phyloP scores from a whole-genome alignment of 2,797 vertebrate species.

The Caiman crocodilus region DNA sequence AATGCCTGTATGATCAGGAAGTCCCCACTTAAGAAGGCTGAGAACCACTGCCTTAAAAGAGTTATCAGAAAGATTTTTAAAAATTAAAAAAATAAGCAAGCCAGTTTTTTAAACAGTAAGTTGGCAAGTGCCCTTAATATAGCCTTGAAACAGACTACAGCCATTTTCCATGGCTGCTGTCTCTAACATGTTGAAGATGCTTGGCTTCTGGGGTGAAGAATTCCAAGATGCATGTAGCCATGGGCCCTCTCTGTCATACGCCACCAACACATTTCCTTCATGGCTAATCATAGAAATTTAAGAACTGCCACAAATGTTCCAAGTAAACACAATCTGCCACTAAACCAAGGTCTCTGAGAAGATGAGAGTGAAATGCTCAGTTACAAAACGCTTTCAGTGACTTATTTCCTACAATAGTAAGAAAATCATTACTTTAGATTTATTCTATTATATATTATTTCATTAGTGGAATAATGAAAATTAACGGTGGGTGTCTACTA shows the following conservation, averaged over 20 bases:
- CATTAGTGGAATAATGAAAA: background rate
- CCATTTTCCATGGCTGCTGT: background rate
- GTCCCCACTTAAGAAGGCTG: no score
- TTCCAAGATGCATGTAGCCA: background rate
- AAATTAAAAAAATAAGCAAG: no score
- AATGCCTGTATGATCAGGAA: no score
- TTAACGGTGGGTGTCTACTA: no score
- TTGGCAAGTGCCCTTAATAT: constrained; percentile 43
- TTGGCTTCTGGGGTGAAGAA: constrained; percentile 24
- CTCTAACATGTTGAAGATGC: background rate
- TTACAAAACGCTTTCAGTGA: background rate
- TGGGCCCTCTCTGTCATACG: background rate
- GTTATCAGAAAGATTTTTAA: no score
- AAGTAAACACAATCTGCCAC: background rate
- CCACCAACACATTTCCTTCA: background rate
- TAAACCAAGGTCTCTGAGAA: background rate
- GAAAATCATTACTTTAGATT: background rate
- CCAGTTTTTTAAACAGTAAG: constrained; percentile 34
- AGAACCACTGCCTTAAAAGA: no score
- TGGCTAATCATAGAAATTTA: background rate
- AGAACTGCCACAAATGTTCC: background rate
- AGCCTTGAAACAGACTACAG: constrained; percentile 38
- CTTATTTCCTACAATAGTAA: accelerated
- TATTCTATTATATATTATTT: background rate
- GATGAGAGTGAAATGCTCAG: background rate